These are phyloP conservation scores for Lochmaea capreae DNA, from an alignment of 2,888 invertebrate species.

Conservation along the genomic window DNA sequence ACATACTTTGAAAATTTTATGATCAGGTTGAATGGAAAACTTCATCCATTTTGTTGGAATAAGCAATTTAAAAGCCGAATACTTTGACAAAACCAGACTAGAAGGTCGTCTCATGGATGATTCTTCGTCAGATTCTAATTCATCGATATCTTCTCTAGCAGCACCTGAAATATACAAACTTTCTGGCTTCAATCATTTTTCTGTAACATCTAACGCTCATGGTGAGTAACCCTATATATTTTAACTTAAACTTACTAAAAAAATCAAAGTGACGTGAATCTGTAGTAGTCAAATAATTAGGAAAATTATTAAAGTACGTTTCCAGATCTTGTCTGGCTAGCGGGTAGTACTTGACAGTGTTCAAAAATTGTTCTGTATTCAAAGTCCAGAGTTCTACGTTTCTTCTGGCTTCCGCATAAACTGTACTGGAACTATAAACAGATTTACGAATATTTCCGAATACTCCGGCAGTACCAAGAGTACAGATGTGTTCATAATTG, in stretches of 20 bases:
- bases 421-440: conserved; percentile 12
- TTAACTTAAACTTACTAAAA: conserved; percentile 13
- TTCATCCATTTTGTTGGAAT: conserved; percentile 29
- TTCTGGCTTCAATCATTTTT: background rate
- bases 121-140: conserved; percentile 22
- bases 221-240: background rate
- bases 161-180: conserved; percentile 2
- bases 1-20: conserved; percentile 35
- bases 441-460: conserved; percentile 40
- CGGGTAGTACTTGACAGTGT: conserved; percentile 32
- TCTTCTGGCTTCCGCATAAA: conserved; percentile 37
- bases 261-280: conserved; percentile 6
- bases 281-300: conserved; percentile 25
- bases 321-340: conserved; percentile 24
- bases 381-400: conserved; percentile 39
- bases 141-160: conserved; percentile 9
- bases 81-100: background rate
- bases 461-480: conserved; percentile 33
- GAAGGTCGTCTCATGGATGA: background rate
- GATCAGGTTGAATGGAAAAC: conserved; percentile 30
- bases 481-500: conserved; percentile 17
- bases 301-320: conserved; percentile 20
- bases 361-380: conserved; percentile 33
- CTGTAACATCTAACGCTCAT: too few species aligned
- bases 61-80: background rate